These are phyloP conservation scores for Drosophila suboccidentalis DNA, from an alignment of 2,888 invertebrate species.

Conservation along the genomic window DNA sequence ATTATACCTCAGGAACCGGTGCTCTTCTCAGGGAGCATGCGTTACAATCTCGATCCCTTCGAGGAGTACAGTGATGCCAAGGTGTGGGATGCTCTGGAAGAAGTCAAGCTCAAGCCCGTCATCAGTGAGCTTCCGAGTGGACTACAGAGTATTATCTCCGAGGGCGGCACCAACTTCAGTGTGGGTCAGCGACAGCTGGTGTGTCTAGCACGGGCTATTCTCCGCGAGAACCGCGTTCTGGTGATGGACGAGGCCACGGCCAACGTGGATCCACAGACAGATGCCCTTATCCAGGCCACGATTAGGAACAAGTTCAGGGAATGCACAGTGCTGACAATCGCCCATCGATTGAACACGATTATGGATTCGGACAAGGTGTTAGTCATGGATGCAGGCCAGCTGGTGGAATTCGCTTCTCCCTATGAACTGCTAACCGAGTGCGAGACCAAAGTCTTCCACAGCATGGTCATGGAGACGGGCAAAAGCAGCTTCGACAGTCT, in stretches of 20 bases:
- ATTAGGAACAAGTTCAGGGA: constrained; percentile 91
- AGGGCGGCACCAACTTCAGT: constrained; percentile 93
- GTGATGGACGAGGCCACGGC: constrained; percentile 97
- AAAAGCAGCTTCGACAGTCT: constrained; percentile 83
- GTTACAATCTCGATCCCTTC: constrained; percentile 96
- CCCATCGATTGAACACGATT: constrained; percentile 95
- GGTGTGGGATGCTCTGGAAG: constrained; percentile 94
- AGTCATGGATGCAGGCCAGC: constrained; percentile 90
- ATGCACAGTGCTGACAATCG: constrained; percentile 95
- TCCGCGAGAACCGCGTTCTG: constrained; percentile 93
- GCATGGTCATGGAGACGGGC: constrained; percentile 53
- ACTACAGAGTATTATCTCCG: constrained; percentile 90
- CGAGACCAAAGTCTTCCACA: constrained; percentile 86
- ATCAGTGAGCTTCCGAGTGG: constrained; percentile 89
- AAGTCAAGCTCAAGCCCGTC: constrained; percentile 89
- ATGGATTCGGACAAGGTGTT: constrained; percentile 88
- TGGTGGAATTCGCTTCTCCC: constrained; percentile 90
- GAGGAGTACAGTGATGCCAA: constrained; percentile 91
- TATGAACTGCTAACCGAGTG: constrained; percentile 87
- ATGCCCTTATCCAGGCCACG: constrained; percentile 92
- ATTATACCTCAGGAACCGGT: constrained; percentile 95
- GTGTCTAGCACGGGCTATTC: constrained; percentile 94
- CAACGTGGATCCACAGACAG: constrained; percentile 96
- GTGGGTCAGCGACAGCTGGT: constrained; percentile 97
- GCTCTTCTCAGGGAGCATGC: constrained; percentile 93